Evolutionary conservation across 2,113 vertebrate species (phyloP).

Genomic region (Etheostoma spectabile): DNA sequence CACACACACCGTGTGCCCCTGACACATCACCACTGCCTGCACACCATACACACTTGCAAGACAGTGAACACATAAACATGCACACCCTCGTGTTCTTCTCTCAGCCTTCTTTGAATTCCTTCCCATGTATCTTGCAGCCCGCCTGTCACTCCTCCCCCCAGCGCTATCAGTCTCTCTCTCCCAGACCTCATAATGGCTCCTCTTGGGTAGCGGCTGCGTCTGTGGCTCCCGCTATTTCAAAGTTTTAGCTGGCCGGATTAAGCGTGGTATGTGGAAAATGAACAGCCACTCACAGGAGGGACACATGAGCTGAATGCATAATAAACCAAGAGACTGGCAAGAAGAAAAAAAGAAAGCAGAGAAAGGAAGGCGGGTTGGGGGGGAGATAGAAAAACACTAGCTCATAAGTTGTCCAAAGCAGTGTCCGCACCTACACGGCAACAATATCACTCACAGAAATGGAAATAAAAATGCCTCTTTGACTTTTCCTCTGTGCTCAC

Average conservation of each 20-base stretch:
- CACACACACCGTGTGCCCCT: slow-evolving; percentile 9
- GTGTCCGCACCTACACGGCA: slow-evolving; percentile 51
- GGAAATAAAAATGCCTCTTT: slow-evolving; percentile 62
- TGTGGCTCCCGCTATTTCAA: slow-evolving; percentile 74
- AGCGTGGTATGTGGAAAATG: slow-evolving; percentile 80
- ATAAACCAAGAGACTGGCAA: slow-evolving; percentile 69
- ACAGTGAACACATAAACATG: slow-evolving; percentile 57
- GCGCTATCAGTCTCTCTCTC: slow-evolving; percentile 70
- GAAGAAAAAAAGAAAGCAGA: slow-evolving; percentile 3
- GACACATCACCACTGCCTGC: slow-evolving; percentile 43
- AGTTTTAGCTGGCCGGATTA: slow-evolving; percentile 81
- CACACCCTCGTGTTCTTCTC: slow-evolving; percentile 60
- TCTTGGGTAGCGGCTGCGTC: slow-evolving; percentile 72
- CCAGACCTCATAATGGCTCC: slow-evolving; percentile 76
- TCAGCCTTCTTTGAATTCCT: slow-evolving; percentile 80
- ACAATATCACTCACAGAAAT: slow-evolving; percentile 61
- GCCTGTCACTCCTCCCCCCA: slow-evolving; percentile 72
- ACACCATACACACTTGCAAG: slow-evolving; percentile 41
- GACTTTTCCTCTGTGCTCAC: slow-evolving; percentile 47
- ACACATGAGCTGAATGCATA: slow-evolving; percentile 81
- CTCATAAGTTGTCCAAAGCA: slow-evolving; percentile 59
- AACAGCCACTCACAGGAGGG: slow-evolving; percentile 79
- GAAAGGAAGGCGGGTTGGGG: neutral
- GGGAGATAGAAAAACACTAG: neutral
- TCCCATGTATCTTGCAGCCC: slow-evolving; percentile 71